A percentile compares a stretch with the other conserved stretches of the same genome.
These are phyloP conservation scores for Drosophila miranda DNA, from an alignment of 1,140 invertebrate genomes.

Conservation along the genomic window DNA sequence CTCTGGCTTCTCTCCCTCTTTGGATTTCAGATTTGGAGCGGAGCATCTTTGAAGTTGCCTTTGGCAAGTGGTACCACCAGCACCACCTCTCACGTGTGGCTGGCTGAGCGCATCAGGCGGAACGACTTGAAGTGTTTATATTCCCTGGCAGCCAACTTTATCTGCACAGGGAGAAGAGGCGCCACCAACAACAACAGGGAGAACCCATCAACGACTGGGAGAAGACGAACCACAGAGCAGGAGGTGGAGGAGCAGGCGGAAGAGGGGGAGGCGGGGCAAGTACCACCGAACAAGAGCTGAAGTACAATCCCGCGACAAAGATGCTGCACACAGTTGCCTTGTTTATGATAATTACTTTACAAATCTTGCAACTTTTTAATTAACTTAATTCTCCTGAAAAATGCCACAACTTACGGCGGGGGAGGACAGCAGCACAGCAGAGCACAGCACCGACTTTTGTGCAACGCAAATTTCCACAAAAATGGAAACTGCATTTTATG, in stretches of 20 bases:
- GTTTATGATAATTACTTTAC: conserved; percentile 68
- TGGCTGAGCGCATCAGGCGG: conserved; percentile 46
- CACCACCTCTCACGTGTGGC: conserved; percentile 32
- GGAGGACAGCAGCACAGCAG: background rate
- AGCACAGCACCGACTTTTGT: too few relatives aligned
- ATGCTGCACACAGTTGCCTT: conserved; percentile 50
- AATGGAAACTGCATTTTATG: conserved; percentile 62
- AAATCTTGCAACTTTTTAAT: conserved; percentile 67
- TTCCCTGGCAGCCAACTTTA: conserved; percentile 46
- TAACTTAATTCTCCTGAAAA: conserved; percentile 62
- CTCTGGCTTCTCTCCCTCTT: conserved; percentile 14
- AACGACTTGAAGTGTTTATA: conserved; percentile 61
- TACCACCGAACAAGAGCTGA: conserved; percentile 4
- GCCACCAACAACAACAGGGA: conserved; percentile 6
- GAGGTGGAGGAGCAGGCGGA: conserved; percentile 29
- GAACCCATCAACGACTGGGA: background rate
- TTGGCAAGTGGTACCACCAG: conserved; percentile 48
- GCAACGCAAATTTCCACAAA: conserved; percentile 43
- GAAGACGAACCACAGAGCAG: too few relatives aligned
- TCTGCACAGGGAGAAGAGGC: conserved; percentile 15
- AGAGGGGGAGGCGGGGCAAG: conserved; percentile 13
- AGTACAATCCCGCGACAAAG: too few relatives aligned
- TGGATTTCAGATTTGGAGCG: conserved; percentile 56
- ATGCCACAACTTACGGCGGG: conserved; percentile 32
- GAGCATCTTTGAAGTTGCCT: conserved; percentile 54